These are phyloP conservation scores for Balearica regulorum DNA, from an alignment of 2,797 vertebrate species.

Conservation along the genomic window DNA sequence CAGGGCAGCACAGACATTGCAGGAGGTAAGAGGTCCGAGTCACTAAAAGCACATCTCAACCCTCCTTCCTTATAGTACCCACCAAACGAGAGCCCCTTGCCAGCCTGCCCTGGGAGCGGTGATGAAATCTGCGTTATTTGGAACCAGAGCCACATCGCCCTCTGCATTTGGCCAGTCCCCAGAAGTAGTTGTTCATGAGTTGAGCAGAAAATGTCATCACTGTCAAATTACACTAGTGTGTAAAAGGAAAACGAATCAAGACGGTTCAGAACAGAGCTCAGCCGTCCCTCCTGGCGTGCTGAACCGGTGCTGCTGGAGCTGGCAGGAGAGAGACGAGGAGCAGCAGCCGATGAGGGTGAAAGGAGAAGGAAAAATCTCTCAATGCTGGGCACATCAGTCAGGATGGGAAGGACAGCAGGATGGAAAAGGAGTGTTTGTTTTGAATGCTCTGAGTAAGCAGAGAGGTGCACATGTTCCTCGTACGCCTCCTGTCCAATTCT, in stretches of 20 bases:
- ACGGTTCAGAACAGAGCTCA: background rate
- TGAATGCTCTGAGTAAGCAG: background rate
- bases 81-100: background rate
- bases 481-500: background rate
- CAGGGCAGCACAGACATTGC: background rate
- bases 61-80: background rate
- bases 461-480: background rate
- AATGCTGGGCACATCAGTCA: accelerated
- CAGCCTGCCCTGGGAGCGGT: background rate
- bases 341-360: background rate
- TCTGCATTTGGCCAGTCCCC: background rate
- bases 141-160: background rate
- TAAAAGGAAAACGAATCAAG: background rate
- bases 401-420: background rate
- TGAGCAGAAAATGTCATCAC: background rate
- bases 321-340: background rate
- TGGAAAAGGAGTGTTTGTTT: background rate
- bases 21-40: background rate
- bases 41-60: background rate
- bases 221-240: background rate
- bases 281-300: background rate
- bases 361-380: background rate
- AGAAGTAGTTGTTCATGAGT: background rate
- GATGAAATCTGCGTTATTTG: background rate
- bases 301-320: background rate